Evolutionary conservation across 2,888 invertebrate species (phyloP), one percentile per base, ranked within the genome.

Genomic region (Eristalis arbustorum): DNA sequence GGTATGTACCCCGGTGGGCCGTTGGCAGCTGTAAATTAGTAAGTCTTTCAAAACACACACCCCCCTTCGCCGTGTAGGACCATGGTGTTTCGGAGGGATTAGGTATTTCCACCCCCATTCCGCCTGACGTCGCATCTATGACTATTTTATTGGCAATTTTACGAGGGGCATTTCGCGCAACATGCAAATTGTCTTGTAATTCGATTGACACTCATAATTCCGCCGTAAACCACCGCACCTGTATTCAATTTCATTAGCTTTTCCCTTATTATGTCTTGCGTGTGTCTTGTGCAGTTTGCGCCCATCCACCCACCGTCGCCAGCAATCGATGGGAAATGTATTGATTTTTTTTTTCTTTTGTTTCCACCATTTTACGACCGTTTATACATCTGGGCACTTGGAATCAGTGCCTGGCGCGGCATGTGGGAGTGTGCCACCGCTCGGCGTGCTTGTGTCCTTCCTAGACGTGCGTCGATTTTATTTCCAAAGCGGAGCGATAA

Each of bases 201-300:
- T 78, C 78, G 57, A 73, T 67, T 67, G 72, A 56, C 67, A 66
- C 37, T 61, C 79, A 72, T 79, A 79, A 79, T 49, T 79, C 61
- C 3, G 18, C 10, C 31, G 49, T 66, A 71, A 66, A 61, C 25
- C 37, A 62, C 22, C 22, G 40, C 71, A 78, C 71, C 64, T 78
- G 71, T 31, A 31, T 64, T 22, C 64, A 28, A 78, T 78, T 71
- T 78, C 42, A 71, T 78, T 71, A 57, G 64, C 59, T 40, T 11
- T 40, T 11, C 57, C 13, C 11, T 18, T n/a, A 63, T 28, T 61
- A 28, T 75, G 22, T 42, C 13, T 59, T n/a, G 42, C 28, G 64
- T 49, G 67, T 28, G 56, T 73, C 63, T 37, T 37, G 63, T 56
- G 25, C 57, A 56, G 3, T 59, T 5, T 40, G 31, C 1, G 14